phyloP scores from a whole-genome alignment of 2,797 vertebrate genomes.

The Lates japonicus region DNA sequence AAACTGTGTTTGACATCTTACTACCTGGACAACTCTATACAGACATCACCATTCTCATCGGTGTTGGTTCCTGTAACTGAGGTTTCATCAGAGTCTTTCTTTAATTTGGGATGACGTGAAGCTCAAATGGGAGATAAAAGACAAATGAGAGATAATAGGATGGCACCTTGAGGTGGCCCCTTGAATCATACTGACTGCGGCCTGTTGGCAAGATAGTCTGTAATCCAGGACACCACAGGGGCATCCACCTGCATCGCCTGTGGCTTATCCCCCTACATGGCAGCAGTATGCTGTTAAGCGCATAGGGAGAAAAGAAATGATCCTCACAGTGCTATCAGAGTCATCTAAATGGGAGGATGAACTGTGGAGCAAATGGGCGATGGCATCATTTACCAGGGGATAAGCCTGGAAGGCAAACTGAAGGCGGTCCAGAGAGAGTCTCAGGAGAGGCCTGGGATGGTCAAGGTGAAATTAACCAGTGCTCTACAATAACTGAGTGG shows the following conservation, averaged over 20 bases:
- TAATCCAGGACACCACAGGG: conserved; percentile 40
- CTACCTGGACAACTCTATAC: conserved; percentile 16
- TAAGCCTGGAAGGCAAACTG: conserved; percentile 12
- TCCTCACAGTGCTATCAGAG: conserved; percentile 6
- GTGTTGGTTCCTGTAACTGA: conserved; percentile 1
- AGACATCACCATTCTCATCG: conserved; percentile 18
- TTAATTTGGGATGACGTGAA: background rate
- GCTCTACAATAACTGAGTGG: conserved; percentile 24
- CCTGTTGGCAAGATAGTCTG: conserved; percentile 28
- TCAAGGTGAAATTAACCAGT: conserved; percentile 13
- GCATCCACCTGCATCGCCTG: conserved; percentile 42
- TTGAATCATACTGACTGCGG: conserved; percentile 21
- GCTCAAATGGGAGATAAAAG: conserved; percentile 19
- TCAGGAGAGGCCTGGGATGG: background rate
- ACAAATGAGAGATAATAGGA: conserved; percentile 40
- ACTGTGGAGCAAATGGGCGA: conserved; percentile 11
- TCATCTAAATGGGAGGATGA: conserved; percentile 45
- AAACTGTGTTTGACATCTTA: conserved; percentile 31
- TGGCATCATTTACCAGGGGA: conserved; percentile 16
- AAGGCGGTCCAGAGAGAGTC: background rate
- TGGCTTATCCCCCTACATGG: conserved; percentile 13
- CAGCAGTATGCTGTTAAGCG: conserved; percentile 23
- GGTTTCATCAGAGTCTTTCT: conserved; percentile 6
- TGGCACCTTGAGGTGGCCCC: conserved; percentile 20
- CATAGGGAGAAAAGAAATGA: conserved; percentile 20